A percentile compares a stretch with the other conserved stretches of the same genome.
These are phyloP conservation scores for Lordiphosa mommai DNA, from an alignment of 1,140 invertebrate species.

Conservation along the genomic window DNA sequence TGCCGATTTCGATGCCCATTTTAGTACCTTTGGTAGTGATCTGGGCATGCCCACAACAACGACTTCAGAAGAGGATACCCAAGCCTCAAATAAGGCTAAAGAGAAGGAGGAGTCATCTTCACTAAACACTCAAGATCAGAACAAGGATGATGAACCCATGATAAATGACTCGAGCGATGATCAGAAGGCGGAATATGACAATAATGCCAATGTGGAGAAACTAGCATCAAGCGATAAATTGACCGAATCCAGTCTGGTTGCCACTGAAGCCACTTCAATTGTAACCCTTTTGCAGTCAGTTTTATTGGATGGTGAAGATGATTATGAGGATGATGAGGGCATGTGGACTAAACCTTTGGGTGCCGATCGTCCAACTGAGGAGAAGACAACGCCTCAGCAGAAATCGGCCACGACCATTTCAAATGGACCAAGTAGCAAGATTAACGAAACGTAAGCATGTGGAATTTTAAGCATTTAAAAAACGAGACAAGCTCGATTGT, in stretches of 20 bases:
- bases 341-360: slow-evolving; percentile 77
- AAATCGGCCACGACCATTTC: slow-evolving; percentile 20
- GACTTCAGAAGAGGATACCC: neutral
- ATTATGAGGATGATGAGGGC: slow-evolving; percentile 74
- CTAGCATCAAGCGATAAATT: slow-evolving; percentile 42
- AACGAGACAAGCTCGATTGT: too few relatives aligned
- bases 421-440: slow-evolving; percentile 57
- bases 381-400: slow-evolving; percentile 20
- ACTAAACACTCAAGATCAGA: too few relatives aligned
- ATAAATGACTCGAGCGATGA: slow-evolving; percentile 20
- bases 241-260: slow-evolving; percentile 24
- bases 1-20: slow-evolving; percentile 76
- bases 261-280: slow-evolving; percentile 43
- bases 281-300: slow-evolving; percentile 66
- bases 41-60: slow-evolving; percentile 40
- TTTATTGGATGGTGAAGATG: slow-evolving; percentile 64
- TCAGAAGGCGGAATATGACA: slow-evolving; percentile 69
- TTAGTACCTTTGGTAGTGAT: slow-evolving; percentile 66
- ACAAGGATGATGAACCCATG: neutral
- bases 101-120: slow-evolving; percentile 1
- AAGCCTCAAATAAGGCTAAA: neutral
- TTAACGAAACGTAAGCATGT: slow-evolving; percentile 54
- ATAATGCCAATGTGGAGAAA: slow-evolving; percentile 77
- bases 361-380: slow-evolving; percentile 24
- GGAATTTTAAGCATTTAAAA: too few relatives aligned